Evolutionary conservation across 1,140 invertebrate genomes (phyloP).

Genomic region (Drosophila gunungcola): DNA sequence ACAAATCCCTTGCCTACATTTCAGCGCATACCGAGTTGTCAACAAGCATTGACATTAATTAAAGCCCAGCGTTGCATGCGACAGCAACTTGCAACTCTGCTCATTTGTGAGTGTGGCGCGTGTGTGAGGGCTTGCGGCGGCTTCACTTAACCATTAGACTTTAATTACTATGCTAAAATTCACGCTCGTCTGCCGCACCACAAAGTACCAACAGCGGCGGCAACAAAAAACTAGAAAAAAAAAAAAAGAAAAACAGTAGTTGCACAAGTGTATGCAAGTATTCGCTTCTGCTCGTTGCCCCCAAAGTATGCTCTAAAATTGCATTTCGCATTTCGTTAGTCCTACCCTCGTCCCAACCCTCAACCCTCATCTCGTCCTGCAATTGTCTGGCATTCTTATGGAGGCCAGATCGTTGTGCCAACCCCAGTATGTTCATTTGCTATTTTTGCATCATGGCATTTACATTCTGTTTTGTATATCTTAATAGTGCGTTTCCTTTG

Average conservation of each 20-base stretch:
- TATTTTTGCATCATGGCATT: slow-evolving; percentile 10
- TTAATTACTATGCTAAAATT: slow-evolving; percentile 79
- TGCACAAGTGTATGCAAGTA: slow-evolving; percentile 17
- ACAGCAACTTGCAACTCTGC: slow-evolving; percentile 41
- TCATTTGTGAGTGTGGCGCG: slow-evolving; percentile 27
- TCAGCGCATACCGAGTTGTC: slow-evolving; percentile 56
- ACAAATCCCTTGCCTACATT: slow-evolving; percentile 38
- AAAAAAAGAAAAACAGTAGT: slow-evolving; percentile 12
- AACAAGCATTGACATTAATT: slow-evolving; percentile 82
- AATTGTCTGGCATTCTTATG: slow-evolving; percentile 18
- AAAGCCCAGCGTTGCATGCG: slow-evolving; percentile 74
- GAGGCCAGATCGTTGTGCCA: neutral
- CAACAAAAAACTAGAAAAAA: slow-evolving; percentile 1
- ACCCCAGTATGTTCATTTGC: slow-evolving; percentile 16
- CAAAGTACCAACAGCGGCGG: slow-evolving; percentile 40
- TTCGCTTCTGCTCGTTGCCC: slow-evolving; percentile 58
- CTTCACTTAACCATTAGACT: slow-evolving; percentile 79
- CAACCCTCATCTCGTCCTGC: slow-evolving; percentile 5
- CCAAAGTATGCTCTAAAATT: slow-evolving; percentile 70
- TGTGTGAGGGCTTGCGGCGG: slow-evolving; percentile 50
- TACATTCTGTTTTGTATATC: slow-evolving; percentile 13
- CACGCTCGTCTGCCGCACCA: slow-evolving; percentile 68
- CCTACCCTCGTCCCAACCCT: neutral
- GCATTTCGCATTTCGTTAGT: slow-evolving; percentile 37
- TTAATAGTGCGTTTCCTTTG: neutral